These are phyloP conservation scores for Myiotriccus ornatus DNA, from an alignment of 2,797 vertebrate species.

Conservation along the genomic window DNA sequence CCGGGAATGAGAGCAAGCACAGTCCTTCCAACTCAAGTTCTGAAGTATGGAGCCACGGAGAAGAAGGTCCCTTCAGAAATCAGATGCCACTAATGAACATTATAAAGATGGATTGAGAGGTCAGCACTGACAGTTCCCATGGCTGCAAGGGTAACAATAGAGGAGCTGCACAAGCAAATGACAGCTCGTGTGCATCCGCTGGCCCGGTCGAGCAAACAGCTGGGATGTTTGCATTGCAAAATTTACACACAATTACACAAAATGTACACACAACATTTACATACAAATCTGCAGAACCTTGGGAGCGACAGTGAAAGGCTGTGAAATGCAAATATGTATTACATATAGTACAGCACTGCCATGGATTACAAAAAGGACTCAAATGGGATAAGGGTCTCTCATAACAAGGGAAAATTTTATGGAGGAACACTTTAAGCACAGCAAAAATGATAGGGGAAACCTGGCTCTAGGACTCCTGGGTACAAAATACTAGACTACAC, in stretches of 20 bases:
- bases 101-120: neutral
- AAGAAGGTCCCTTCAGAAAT: neutral
- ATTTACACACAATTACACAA: neutral
- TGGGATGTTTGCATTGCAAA: neutral
- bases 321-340: neutral
- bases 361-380: neutral
- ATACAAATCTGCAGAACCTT: neutral
- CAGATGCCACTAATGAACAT: neutral
- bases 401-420: neutral
- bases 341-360: accelerated
- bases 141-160: neutral
- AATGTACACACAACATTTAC: neutral
- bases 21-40: accelerated
- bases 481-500: neutral
- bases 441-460: neutral
- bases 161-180: neutral
- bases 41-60: neutral
- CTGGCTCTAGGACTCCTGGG: neutral
- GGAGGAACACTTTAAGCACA: neutral
- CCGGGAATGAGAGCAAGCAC: neutral
- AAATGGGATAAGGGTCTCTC: neutral
- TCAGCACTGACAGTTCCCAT: neutral
- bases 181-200: neutral
- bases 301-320: neutral
- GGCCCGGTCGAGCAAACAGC: neutral